phyloP scores from a whole-genome alignment of 2,888 invertebrate genomes.

The Girardia tigrina region DNA sequence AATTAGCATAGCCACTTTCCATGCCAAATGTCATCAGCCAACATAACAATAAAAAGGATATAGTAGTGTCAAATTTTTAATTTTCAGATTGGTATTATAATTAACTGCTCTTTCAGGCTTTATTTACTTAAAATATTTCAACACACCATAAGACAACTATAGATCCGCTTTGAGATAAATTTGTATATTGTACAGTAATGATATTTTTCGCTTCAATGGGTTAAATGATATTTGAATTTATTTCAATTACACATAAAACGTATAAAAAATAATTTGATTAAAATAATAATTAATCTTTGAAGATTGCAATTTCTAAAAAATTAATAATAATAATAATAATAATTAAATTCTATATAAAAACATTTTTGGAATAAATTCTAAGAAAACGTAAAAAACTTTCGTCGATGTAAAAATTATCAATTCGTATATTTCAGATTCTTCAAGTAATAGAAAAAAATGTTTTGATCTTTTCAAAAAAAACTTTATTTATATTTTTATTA shows the following conservation, averaged over 20 bases:
- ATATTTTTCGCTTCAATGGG: not conserved
- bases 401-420: no score
- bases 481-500: no score
- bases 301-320: no score
- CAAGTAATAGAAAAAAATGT: no score
- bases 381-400: no score
- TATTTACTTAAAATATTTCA: not conserved
- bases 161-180: not conserved
- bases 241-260: not conserved
- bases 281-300: no score
- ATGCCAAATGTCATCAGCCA: conserved; percentile 23
- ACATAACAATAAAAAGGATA: conserved; percentile 15
- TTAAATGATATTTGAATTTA: not conserved
- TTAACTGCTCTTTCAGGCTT: not conserved
- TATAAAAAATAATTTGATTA: no score
- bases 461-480: no score
- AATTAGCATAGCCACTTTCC: conserved; percentile 23
- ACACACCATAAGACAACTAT: not conserved
- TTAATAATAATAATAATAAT: no score
- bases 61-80: conserved; percentile 11
- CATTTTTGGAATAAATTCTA: no score
- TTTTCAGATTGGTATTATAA: not conserved
- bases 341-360: no score
- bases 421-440: no score
- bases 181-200: not conserved